Evolutionary conservation across 2,113 vertebrate genomes (phyloP), one percentile per base, ranked within the genome.

Genomic region (Chrysemys picta): DNA sequence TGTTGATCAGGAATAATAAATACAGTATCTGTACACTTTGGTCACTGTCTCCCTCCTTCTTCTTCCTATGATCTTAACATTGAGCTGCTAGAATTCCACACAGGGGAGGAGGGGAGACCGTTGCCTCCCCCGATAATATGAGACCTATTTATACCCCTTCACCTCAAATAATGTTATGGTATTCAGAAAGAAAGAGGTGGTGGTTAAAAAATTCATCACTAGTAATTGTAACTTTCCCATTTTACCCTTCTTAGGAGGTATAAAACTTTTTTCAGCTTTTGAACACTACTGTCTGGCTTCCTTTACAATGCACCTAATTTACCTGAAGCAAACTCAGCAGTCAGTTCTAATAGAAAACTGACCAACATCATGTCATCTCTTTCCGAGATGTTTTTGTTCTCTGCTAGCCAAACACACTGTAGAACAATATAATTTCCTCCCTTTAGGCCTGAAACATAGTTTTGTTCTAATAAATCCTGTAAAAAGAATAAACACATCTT

Each of bases 391-490:
- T 76, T 94, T 91, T 94, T 93, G 38, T 89, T 89, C 12, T 91
- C 8, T 14, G 54, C 19, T 38, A 38, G 24, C 24, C 47, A 91
- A 82, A 4, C 49, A 42, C 53, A n/a, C 85, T 80, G 80, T 69
- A 53, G 38, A 91, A 8, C 75, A 49, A 29, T 45, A 1, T 49
- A 17, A 16, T 94, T 91, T 93, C 93, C 57, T 95, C 69, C 42
- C 24, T n/a, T 88, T 50, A 52, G 47, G 19, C 22, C 91, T 81
- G 22, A 56, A 56, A 56, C 54, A 9, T 24, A 10, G 38, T 3
- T 96, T 95, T 65, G 1, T 72, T 95, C 69, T 87, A 47, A 88
- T 75, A 91, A 94, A 95, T 95, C 87, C 76, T 84, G 54, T 38
- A 69, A 69, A n/a, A 69, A 69, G 35, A 29, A 69, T n/a, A n/a